phyloP scores from a whole-genome alignment of 2,797 vertebrate species.

The Austrolebias charrua region DNA sequence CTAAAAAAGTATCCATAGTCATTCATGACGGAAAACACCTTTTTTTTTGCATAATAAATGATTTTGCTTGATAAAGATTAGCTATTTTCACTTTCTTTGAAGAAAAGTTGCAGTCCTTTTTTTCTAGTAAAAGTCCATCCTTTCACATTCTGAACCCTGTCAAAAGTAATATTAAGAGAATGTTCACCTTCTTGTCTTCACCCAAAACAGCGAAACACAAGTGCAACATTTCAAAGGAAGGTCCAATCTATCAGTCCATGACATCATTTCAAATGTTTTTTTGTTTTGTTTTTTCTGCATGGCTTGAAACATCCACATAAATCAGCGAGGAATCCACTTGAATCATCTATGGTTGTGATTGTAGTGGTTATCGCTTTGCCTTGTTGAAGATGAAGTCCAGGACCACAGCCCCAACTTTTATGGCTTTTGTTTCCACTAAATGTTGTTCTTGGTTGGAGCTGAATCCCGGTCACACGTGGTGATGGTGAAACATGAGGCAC shows the following conservation, averaged over 20 bases:
- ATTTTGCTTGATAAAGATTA: constrained; percentile 36
- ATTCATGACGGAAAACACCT: constrained; percentile 42
- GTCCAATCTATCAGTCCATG: constrained; percentile 60
- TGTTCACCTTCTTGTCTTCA: constrained; percentile 30
- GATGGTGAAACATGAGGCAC: constrained; percentile 69
- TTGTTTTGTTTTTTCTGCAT: constrained; percentile 46
- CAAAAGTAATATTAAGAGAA: constrained; percentile 51
- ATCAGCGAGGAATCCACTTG: constrained; percentile 26
- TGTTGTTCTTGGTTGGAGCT: constrained; percentile 55
- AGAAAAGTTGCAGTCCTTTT: constrained; percentile 21
- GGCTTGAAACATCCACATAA: constrained; percentile 70
- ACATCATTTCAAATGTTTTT: constrained; percentile 74
- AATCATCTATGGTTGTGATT: constrained; percentile 37
- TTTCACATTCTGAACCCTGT: constrained; percentile 59
- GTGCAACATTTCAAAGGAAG: constrained; percentile 50
- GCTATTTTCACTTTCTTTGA: constrained; percentile 23
- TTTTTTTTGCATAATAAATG: constrained; percentile 75
- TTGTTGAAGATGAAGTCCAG: constrained; percentile 43
- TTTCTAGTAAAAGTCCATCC: constrained; percentile 22
- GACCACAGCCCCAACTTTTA: constrained; percentile 63
- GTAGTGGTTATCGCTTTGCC: constrained; percentile 33
- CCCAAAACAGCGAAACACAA: constrained; percentile 34
- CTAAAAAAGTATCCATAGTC: constrained; percentile 39
- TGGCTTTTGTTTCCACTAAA: constrained; percentile 77
- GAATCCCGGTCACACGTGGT: constrained; percentile 30